Percentiles rank a stretch among this genome's conserved stretches.
Evolutionary conservation across 2,113 vertebrate species (phyloP).

Genomic region (Calyptomena viridis): DNA sequence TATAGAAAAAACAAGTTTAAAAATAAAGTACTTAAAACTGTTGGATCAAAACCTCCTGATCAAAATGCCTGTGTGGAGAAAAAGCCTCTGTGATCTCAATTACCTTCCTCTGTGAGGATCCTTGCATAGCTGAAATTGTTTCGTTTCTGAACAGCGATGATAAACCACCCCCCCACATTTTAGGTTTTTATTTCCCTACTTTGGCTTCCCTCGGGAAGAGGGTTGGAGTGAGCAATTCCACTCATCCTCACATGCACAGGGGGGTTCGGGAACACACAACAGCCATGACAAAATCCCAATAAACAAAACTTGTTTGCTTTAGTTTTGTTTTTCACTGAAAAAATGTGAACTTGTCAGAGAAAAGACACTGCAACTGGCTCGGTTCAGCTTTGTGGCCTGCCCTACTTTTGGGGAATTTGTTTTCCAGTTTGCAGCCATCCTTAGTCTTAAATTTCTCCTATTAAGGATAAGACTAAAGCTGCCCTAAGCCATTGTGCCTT

Average conservation of each 20-base stretch:
- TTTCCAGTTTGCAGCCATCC: background rate
- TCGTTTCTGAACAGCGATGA: constrained; percentile 12
- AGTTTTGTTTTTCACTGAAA: background rate
- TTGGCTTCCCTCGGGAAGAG: constrained; percentile 5
- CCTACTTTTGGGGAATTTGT: background rate
- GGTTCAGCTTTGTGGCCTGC: background rate
- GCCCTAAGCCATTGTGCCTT: background rate
- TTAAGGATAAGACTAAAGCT: background rate
- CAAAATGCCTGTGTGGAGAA: background rate
- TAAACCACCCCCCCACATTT: background rate
- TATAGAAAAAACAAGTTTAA: background rate
- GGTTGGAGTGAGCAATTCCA: background rate
- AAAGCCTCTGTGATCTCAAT: constrained; percentile 40
- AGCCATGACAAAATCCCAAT: background rate
- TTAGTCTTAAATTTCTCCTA: background rate
- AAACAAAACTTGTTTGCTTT: constrained; percentile 23
- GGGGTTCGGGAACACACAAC: background rate
- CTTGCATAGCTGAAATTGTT: constrained; percentile 48
- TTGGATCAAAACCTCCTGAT: background rate
- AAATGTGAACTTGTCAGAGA: background rate
- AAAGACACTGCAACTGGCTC: background rate
- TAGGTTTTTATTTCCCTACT: constrained; percentile 40
- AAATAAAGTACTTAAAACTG: background rate
- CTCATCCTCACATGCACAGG: background rate
- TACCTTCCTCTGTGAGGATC: constrained; percentile 18